Conservation (phyloP, 1,140 invertebrate species). For the Drosophila pectinifera region DNA sequence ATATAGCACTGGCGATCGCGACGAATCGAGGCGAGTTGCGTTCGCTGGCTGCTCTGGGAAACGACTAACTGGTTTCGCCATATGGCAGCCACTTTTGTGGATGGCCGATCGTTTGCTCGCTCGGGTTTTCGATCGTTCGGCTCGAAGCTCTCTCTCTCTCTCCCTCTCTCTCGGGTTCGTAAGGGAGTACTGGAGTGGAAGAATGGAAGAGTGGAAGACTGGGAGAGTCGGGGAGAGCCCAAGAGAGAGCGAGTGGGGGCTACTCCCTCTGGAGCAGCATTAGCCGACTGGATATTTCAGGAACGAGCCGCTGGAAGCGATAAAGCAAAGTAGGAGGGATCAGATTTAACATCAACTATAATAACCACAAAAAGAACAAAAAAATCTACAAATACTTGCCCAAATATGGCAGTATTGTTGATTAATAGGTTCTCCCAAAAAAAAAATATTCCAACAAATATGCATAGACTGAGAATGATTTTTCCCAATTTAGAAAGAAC, state of each 20-base stretch:
- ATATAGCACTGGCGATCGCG: slow-evolving; percentile 31
- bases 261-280: slow-evolving; percentile 2
- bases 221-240: slow-evolving; percentile 7
- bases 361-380: neutral
- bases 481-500: neutral
- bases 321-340: slow-evolving; percentile 15
- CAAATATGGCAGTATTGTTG: no score
- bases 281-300: slow-evolving; percentile 31
- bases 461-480: neutral
- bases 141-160: slow-evolving; percentile 3
- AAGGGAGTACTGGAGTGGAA: neutral
- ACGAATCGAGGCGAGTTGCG: slow-evolving; percentile 35
- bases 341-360: neutral
- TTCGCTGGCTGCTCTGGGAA: slow-evolving; percentile 53
- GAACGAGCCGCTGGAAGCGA: slow-evolving; percentile 23
- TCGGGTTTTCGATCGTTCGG: neutral
- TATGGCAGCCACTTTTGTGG: slow-evolving; percentile 71
- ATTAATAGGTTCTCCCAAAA: neutral
- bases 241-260: neutral
- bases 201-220: neutral
- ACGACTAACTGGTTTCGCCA: slow-evolving; percentile 81
- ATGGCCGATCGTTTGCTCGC: slow-evolving; percentile 2
- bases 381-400: neutral
- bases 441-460: neutral
- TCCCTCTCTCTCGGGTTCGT: neutral